Conservation (phyloP, 2,888 invertebrate species). For the Callyntrura guangdongensis region DNA sequence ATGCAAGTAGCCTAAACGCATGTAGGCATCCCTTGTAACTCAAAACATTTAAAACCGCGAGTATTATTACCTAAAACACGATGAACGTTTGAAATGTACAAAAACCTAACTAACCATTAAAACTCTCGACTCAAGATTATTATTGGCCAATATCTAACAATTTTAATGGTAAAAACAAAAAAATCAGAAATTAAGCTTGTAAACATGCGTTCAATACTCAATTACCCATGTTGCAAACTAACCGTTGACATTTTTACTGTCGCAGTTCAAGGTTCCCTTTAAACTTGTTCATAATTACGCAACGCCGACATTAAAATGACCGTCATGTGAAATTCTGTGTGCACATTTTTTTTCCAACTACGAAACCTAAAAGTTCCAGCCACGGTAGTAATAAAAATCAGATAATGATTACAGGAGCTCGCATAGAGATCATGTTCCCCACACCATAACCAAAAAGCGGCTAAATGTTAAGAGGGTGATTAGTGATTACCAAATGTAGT, state of each 20-base stretch:
- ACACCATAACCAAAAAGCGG: not conserved
- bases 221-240: not conserved
- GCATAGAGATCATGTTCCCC: not conserved
- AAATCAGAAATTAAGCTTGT: not conserved
- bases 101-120: not conserved
- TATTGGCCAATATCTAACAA: not conserved
- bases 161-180: not conserved
- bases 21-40: too few relatives aligned
- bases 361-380: not conserved
- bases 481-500: not conserved
- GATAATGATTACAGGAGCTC: not conserved
- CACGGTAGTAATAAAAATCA: not conserved
- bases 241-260: not conserved
- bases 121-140: not conserved
- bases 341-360: too few relatives aligned
- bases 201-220: not conserved
- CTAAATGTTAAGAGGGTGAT: not conserved
- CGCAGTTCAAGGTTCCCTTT: slow-evolving; percentile 13
- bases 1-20: not conserved
- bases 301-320: not conserved
- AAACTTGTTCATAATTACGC: not conserved
- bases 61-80: slow-evolving; percentile 19
- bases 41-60: not conserved
- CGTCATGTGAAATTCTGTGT: not conserved
- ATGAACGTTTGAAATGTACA: not conserved